Evolutionary conservation across 2,113 vertebrate genomes (phyloP).

Genomic region (Tretioscincus oriximinensis): DNA sequence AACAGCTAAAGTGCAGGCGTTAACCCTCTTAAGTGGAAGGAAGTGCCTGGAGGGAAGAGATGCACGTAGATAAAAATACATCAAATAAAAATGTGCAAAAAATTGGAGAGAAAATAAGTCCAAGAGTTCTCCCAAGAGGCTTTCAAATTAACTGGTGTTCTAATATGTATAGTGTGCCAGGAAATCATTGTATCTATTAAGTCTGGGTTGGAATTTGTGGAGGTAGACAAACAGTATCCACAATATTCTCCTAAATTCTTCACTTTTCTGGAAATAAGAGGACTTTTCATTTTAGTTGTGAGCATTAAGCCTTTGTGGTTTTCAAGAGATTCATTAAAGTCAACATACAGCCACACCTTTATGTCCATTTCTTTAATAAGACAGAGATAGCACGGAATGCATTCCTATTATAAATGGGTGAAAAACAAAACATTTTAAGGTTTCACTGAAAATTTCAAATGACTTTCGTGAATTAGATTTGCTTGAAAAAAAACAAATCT

Average conservation of each 20-base stretch:
- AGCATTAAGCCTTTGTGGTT: not conserved
- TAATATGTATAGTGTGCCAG: too few species aligned
- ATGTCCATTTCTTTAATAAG: not conserved
- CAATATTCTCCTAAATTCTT: not conserved
- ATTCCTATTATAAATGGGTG: not conserved
- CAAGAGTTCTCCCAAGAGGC: too few species aligned
- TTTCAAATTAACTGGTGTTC: too few species aligned
- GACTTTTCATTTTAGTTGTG: accelerated
- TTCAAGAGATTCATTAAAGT: not conserved
- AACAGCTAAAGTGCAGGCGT: too few species aligned
- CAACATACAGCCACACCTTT: not conserved
- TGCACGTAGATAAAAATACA: too few species aligned
- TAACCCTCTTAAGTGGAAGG: too few species aligned
- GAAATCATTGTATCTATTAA: too few species aligned
- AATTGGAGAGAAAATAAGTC: too few species aligned
- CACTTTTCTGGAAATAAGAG: not conserved
- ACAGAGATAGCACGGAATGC: not conserved
- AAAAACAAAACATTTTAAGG: not conserved
- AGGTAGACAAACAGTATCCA: too few species aligned
- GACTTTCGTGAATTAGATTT: not conserved
- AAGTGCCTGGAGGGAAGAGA: too few species aligned
- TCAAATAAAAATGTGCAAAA: too few species aligned
- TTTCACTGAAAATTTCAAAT: not conserved
- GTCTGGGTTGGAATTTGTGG: too few species aligned
- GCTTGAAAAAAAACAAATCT: not conserved